A percentile compares a stretch with the other conserved stretches of the same genome.
Evolutionary conservation across 30 jellyfish, hydroid and myxozoan species (phyloP).

Genomic region (Aurelia sp.): DNA sequence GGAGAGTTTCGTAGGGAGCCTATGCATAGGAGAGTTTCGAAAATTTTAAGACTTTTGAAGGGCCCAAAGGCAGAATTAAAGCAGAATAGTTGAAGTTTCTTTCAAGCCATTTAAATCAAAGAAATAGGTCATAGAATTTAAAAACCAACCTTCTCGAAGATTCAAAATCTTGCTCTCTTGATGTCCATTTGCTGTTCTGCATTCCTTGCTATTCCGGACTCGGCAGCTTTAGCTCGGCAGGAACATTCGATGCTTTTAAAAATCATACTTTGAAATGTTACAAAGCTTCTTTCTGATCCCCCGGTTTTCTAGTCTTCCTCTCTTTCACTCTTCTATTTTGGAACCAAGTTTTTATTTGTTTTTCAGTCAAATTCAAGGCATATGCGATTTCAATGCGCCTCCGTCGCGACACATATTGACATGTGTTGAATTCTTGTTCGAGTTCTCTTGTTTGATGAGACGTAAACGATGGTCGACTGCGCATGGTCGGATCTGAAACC

Average conservation of each 20-base stretch:
- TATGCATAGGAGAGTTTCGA: no score
- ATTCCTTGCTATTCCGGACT: no score
- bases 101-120: no score
- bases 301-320: conserved; percentile 74
- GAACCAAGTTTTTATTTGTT: conserved; percentile 96
- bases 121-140: no score
- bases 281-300: neutral
- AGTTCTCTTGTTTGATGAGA: conserved; percentile 93
- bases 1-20: no score
- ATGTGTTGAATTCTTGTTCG: conserved; percentile 83
- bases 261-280: neutral
- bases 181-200: no score
- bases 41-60: no score
- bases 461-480: conserved; percentile 97
- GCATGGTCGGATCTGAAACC: conserved; percentile 90
- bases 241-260: neutral
- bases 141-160: no score
- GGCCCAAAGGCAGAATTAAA: no score
- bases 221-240: no score
- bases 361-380: conserved; percentile 86
- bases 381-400: conserved; percentile 93
- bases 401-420: conserved; percentile 89
- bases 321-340: conserved; percentile 96
- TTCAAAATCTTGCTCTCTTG: no score
- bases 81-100: no score